phyloP scores from a whole-genome alignment of 37 sponge, comb jelly and placozoan genomes.

The Lycopodina hypogea region DNA sequence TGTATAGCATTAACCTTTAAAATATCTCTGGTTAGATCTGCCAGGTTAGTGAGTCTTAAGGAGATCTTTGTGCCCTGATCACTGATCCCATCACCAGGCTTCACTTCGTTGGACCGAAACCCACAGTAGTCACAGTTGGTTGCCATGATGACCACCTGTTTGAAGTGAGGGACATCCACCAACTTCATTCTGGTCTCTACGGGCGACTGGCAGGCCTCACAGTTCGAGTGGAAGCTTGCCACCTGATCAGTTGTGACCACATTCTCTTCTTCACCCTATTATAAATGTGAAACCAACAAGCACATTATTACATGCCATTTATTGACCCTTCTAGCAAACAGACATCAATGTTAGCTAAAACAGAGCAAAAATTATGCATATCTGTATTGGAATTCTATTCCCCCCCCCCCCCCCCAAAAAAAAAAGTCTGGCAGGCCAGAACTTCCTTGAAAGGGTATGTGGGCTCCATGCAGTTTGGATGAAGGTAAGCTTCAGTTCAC shows the following conservation, averaged over 20 bases:
- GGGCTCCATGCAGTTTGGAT: too few relatives aligned
- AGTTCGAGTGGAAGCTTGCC: conserved; percentile 53
- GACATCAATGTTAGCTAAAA: too few relatives aligned
- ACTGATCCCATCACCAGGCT: conserved; percentile 79
- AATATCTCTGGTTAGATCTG: conserved; percentile 85
- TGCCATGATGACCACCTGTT: conserved; percentile 93
- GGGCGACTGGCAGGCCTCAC: conserved; percentile 58
- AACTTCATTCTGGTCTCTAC: conserved; percentile 70
- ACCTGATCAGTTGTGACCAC: conserved; percentile 35
- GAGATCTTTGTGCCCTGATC: conserved; percentile 70
- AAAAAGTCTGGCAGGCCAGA: too few relatives aligned
- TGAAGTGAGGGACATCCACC: conserved; percentile 84
- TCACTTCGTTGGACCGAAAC: conserved; percentile 83
- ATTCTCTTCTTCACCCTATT: neutral
- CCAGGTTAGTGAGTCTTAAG: conserved; percentile 65
- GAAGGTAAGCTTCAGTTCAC: too few relatives aligned
- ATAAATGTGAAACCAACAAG: neutral
- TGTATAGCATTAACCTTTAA: too few relatives aligned
- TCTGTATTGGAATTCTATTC: too few relatives aligned
- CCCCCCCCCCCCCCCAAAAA: too few relatives aligned
- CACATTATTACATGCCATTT: too few relatives aligned
- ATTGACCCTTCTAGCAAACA: too few relatives aligned
- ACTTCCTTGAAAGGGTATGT: too few relatives aligned
- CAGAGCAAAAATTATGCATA: too few relatives aligned
- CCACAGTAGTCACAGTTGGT: conserved; percentile 89